Percentiles rank a stretch among this genome's conserved stretches.
phyloP scores from a whole-genome alignment of 2,113 vertebrate genomes.

The Nycticorax nycticorax region DNA sequence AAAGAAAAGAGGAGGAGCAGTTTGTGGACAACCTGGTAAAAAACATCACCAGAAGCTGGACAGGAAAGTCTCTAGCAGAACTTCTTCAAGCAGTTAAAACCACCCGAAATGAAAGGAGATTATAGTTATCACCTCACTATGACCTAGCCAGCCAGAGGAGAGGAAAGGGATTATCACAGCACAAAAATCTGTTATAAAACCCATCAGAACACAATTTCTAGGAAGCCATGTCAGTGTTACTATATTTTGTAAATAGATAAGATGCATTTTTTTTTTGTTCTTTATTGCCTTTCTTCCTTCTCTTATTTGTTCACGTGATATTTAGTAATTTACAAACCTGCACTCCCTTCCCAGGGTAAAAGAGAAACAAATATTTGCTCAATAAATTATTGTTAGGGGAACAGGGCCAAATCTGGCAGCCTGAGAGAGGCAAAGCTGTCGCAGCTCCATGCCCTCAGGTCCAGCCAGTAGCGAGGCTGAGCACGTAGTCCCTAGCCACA shows the following conservation, averaged over 20 bases:
- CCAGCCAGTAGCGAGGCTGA: neutral
- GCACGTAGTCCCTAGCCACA: neutral
- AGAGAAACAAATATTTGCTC: neutral
- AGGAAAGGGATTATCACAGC: neutral
- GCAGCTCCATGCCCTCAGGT: neutral
- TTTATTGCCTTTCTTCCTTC: neutral
- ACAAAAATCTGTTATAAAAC: neutral
- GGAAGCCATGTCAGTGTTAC: neutral
- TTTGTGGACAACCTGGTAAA: neutral
- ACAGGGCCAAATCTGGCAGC: neutral
- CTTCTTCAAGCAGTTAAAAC: neutral
- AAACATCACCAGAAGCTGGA: neutral
- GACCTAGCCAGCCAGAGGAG: neutral
- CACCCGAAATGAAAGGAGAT: neutral
- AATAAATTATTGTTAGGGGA: neutral
- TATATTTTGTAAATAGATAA: neutral
- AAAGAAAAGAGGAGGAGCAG: neutral
- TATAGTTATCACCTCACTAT: neutral
- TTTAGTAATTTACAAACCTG: neutral
- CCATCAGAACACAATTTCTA: neutral
- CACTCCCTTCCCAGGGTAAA: neutral
- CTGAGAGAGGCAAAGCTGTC: neutral
- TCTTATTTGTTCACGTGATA: neutral
- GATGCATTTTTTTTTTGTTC: neutral
- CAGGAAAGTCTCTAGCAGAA: neutral